A percentile compares a stretch with the other conserved stretches of the same genome.
phyloP scores from a whole-genome alignment of 2,888 invertebrate genomes.

The Rhagonycha fulva region DNA sequence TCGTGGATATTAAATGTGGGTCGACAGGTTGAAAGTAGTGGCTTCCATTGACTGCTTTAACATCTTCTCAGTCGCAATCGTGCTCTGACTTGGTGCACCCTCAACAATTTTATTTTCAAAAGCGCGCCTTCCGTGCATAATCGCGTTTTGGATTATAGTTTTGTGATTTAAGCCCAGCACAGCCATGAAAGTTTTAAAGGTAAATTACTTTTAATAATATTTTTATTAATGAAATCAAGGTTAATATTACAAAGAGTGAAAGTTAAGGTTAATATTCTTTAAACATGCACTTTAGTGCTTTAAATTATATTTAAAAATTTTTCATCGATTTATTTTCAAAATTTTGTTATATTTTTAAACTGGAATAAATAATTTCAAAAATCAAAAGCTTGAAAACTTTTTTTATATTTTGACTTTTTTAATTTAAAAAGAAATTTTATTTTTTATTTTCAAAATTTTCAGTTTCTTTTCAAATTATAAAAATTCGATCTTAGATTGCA shows the following conservation, averaged over 20 bases:
- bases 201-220: not conserved
- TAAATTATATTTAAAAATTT: not conserved
- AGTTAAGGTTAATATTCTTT: not conserved
- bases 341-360: no score
- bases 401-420: no score
- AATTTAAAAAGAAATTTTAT: no score
- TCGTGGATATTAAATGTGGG: conserved; percentile 34
- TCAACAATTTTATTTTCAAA: not conserved
- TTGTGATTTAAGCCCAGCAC: not conserved
- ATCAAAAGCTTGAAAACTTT: no score
- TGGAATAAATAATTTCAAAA: no score
- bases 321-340: no score
- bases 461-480: no score
- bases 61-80: conserved; percentile 34
- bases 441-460: no score
- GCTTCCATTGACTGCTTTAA: conserved; percentile 33
- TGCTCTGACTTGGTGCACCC: conserved; percentile 29
- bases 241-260: not conserved
- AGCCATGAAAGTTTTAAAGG: not conserved
- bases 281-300: not conserved
- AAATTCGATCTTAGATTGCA: no score
- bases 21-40: conserved; percentile 38
- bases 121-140: not conserved
- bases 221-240: not conserved
- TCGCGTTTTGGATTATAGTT: not conserved